These are phyloP conservation scores for Heliconius cydno DNA, from an alignment of 2,888 invertebrate species.

Conservation along the genomic window DNA sequence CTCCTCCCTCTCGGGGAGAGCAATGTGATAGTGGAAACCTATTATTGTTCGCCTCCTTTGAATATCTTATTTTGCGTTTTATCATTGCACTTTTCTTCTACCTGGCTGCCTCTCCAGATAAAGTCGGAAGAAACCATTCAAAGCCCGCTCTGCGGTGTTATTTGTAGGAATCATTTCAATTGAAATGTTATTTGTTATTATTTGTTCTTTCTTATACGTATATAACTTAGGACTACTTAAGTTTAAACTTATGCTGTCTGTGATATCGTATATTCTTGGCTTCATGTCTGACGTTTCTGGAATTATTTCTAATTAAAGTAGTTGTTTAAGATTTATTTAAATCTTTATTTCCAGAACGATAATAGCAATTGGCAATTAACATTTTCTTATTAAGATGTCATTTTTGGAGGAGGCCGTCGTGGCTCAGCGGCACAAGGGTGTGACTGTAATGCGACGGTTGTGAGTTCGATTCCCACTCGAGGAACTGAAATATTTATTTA, in stretches of 20 bases:
- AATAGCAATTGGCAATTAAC: no score
- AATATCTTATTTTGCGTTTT: slow-evolving; percentile 27
- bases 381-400: no score
- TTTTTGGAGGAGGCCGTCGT: no score
- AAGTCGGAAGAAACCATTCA: slow-evolving; percentile 12
- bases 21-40: slow-evolving; percentile 27
- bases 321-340: no score
- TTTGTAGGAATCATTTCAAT: slow-evolving; percentile 19
- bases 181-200: background rate
- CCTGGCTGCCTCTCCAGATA: slow-evolving; percentile 23
- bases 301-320: background rate
- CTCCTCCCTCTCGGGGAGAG: background rate
- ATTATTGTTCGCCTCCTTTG: slow-evolving; percentile 23
- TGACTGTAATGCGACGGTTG: no score
- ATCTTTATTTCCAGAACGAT: no score
- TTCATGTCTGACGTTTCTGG: background rate
- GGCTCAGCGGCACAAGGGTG: no score
- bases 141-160: background rate
- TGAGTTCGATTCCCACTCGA: no score
- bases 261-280: background rate
- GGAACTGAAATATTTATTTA: no score
- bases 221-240: background rate
- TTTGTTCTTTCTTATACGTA: background rate
- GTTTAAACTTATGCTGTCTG: background rate
- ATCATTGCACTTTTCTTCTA: slow-evolving; percentile 30